Conservation (phyloP, 53 echinoderm and acorn worm species). For the Henricia sp. region DNA sequence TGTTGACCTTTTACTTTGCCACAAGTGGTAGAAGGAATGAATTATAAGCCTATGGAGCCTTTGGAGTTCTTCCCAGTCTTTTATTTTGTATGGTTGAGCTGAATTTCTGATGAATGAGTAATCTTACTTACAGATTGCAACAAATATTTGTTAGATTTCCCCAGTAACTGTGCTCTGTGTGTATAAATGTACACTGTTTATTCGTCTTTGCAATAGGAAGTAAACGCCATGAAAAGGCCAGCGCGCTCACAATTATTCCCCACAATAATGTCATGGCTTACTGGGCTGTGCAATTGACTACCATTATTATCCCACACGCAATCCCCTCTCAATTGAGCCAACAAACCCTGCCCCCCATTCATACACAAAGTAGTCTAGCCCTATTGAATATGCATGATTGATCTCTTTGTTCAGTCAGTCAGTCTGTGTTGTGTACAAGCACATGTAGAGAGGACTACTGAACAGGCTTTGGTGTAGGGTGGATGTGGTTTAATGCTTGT, state of each 20-base stretch:
- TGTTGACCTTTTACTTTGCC: too few relatives aligned
- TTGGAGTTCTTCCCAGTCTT: neutral
- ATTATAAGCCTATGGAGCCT: too few relatives aligned
- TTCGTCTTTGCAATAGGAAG: neutral
- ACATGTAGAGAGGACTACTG: neutral
- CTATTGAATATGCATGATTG: constrained; percentile 75
- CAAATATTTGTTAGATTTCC: neutral
- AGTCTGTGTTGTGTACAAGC: neutral
- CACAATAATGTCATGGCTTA: constrained; percentile 10
- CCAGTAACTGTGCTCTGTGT: neutral
- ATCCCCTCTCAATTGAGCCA: constrained; percentile 31
- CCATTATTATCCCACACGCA: neutral
- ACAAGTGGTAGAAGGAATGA: too few relatives aligned
- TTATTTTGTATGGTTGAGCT: neutral
- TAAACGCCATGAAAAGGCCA: neutral
- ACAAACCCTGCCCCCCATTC: constrained; percentile 63
- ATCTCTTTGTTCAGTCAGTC: constrained; percentile 73
- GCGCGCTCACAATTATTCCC: neutral
- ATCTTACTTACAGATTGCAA: neutral
- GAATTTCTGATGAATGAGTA: neutral
- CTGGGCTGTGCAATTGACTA: constrained; percentile 16
- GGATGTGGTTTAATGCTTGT: constrained; percentile 15
- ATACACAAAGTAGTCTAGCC: constrained; percentile 74
- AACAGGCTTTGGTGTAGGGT: neutral
- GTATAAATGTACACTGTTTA: neutral